Conservation (phyloP, 2,888 invertebrate genomes). For the Ceriagrion tenellum region DNA sequence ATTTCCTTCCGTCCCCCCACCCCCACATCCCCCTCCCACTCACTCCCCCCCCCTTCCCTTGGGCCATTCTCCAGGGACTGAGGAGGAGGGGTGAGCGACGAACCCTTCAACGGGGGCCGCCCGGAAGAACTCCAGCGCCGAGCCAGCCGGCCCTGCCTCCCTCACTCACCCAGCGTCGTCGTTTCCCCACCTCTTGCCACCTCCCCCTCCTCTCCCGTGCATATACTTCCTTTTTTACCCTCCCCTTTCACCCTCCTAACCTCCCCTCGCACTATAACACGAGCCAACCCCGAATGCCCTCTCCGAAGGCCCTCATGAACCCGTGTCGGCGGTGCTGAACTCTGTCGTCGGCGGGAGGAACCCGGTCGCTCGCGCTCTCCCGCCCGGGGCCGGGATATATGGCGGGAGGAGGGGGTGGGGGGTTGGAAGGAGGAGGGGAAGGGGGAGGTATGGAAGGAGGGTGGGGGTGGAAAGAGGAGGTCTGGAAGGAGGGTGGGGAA, state of each 20-base stretch:
- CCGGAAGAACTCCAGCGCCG: background rate
- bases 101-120: no score
- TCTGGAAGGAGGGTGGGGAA: background rate
- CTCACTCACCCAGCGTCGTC: no score
- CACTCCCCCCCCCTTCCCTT: background rate
- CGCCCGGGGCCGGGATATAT: constrained; percentile 6
- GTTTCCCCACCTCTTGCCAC: background rate
- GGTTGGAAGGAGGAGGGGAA: background rate
- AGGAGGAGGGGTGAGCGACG: background rate
- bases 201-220: background rate
- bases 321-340: constrained; percentile 43
- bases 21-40: background rate
- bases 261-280: background rate
- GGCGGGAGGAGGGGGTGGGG: background rate
- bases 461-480: background rate
- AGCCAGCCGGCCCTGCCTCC: background rate
- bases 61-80: background rate
- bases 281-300: background rate
- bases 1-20: background rate
- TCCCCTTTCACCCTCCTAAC: background rate
- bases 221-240: background rate
- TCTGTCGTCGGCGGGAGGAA: constrained; percentile 52
- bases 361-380: background rate
- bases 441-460: background rate
- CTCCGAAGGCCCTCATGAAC: background rate